Conservation (phyloP, 2,797 vertebrate genomes). For the Orestias chungarensis region DNA sequence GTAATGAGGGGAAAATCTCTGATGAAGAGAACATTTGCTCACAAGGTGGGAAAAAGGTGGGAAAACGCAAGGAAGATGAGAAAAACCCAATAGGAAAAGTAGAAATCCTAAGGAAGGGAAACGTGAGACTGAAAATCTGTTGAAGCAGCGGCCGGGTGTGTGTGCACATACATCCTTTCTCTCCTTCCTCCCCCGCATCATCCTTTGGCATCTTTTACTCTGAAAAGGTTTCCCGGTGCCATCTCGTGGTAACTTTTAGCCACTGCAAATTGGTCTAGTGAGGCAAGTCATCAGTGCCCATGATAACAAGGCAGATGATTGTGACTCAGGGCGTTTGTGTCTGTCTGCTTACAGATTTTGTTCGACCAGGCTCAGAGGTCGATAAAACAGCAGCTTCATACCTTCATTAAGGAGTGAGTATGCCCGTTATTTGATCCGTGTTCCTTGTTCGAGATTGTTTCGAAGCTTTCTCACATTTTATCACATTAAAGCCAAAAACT, state of each 20-base stretch:
- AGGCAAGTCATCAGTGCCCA: neutral
- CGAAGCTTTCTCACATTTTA: neutral
- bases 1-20: conserved; percentile 11
- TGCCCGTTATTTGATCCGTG: neutral
- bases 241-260: conserved; percentile 48
- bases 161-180: conserved; percentile 22
- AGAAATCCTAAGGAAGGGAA: conserved; percentile 18
- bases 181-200: neutral
- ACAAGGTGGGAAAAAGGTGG: neutral
- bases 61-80: neutral
- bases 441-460: neutral
- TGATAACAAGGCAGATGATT: neutral
- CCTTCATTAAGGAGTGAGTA: conserved; percentile 97
- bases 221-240: conserved; percentile 32
- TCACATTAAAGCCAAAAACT: neutral
- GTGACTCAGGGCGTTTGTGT: conserved; percentile 8
- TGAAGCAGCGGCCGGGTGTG: conserved; percentile 42
- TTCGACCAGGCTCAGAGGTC: conserved; percentile 98
- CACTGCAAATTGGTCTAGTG: conserved; percentile 10
- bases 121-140: conserved; percentile 37
- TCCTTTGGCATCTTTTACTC: conserved; percentile 1
- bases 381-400: conserved; percentile 94
- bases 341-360: conserved; percentile 83
- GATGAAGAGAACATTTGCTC: conserved; percentile 6
- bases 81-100: neutral